Base-by-base conservation (phyloP, 2,888 invertebrate species). In the Cerastis leucographa region DNA sequence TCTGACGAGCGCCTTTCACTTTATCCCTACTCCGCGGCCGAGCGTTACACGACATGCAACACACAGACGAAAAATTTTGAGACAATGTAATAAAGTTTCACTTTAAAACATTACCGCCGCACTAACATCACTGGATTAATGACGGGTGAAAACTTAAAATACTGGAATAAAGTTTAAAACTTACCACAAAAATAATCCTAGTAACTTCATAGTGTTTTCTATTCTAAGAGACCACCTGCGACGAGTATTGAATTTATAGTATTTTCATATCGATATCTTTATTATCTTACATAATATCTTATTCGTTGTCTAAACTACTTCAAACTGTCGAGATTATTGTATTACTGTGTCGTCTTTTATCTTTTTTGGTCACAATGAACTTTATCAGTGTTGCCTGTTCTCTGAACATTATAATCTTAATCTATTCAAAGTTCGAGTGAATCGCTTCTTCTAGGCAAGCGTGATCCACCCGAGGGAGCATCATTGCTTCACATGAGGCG, bases 281-380 rank as follows among this genome's bases (percentile, higher is more conserved):
- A 62, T 54, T 44, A 68, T 77, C 51, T 76, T 25, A 69, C 11
- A 42, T 59, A 54, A 5, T 19, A 82, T 49, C 40, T 46, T 19
- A 67, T 35, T n/a, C 2, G 56, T 22, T 35, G 25, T 54, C 4
- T 66, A 46, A 51, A 69, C 56, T 44, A 71, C 85, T 82, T 71
- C 42, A 80, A 61, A 49, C 85, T 80, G 75, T 82, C 81, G 22
- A 84, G 56, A 79, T 73, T 61, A 69, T 65, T 46, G 22, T 82
- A 22, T 68, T 59, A 66, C 42, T n/a, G 46, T 75, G 67, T 46
- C 0, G 1, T 22, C 29, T 79, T 54, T 64, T 76, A 75, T 81
- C 46, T 7, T 1, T 22, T 59, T 19, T n/a, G 0, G 11, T 78
- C 35, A 44, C 25, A 9, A 44, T 25, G 35, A 64, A 42, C 62